phyloP scores from a whole-genome alignment of 2,797 vertebrate genomes.

The Echiichthys vipera region DNA sequence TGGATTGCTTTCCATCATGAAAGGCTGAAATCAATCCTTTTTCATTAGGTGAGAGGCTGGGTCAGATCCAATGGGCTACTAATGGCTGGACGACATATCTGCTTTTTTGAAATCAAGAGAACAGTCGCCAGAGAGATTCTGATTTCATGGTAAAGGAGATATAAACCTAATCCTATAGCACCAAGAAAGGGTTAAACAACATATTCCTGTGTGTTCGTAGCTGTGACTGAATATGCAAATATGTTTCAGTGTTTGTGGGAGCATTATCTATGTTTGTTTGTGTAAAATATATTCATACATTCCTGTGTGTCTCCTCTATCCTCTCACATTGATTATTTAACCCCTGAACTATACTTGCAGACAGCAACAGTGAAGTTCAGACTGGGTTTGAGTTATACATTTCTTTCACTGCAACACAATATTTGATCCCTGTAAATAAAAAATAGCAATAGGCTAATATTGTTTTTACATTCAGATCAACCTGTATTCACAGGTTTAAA shows the following conservation, averaged over 20 bases:
- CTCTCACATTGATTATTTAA: conserved; percentile 84
- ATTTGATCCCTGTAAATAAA: conserved; percentile 86
- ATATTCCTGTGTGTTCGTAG: conserved; percentile 70
- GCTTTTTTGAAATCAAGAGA: conserved; percentile 49
- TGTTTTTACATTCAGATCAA: conserved; percentile 90
- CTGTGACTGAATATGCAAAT: conserved; percentile 76
- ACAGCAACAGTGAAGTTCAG: conserved; percentile 80
- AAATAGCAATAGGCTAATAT: conserved; percentile 83
- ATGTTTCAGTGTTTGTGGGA: conserved; percentile 77
- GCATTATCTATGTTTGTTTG: conserved; percentile 73
- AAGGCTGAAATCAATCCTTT: conserved; percentile 67
- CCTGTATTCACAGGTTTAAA: conserved; percentile 86
- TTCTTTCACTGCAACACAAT: conserved; percentile 85
- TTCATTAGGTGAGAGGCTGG: conserved; percentile 63
- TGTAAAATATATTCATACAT: conserved; percentile 86
- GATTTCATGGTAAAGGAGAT: conserved; percentile 70
- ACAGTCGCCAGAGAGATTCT: conserved; percentile 63
- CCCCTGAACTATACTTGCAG: conserved; percentile 81
- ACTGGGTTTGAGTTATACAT: conserved; percentile 81
- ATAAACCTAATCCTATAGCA: conserved; percentile 83
- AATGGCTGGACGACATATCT: conserved; percentile 59
- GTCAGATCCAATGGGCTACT: conserved; percentile 73
- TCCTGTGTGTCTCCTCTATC: conserved; percentile 86
- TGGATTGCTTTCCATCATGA: conserved; percentile 67
- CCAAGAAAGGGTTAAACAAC: conserved; percentile 81